Evolutionary conservation across 2,797 vertebrate species (phyloP).

Genomic region (Cichlasoma orientale): DNA sequence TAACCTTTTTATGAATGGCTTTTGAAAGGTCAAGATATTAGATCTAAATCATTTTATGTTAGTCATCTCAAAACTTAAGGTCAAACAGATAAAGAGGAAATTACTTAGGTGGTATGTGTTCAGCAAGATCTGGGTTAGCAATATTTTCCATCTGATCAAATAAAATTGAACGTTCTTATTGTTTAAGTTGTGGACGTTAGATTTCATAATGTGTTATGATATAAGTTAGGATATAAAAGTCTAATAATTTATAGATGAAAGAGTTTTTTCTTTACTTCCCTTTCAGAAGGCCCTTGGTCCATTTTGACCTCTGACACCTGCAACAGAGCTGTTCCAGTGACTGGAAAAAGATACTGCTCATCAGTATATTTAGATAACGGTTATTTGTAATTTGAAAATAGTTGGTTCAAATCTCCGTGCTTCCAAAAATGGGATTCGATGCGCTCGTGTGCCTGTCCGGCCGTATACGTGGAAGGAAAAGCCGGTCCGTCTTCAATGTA

Average conservation of each 20-base stretch:
- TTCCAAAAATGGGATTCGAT: background rate
- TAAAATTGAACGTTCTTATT: conserved; percentile 18
- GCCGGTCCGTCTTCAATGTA: conserved; percentile 21
- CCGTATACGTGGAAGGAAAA: conserved; percentile 12
- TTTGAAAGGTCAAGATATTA: conserved; percentile 58
- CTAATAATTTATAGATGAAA: background rate
- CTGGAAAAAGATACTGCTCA: background rate
- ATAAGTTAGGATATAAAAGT: background rate
- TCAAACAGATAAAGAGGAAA: conserved; percentile 48
- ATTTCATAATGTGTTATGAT: background rate
- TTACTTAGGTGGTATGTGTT: conserved; percentile 44
- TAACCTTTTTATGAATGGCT: conserved; percentile 54
- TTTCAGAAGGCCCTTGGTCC: background rate
- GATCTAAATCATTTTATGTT: conserved; percentile 52
- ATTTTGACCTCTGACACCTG: background rate
- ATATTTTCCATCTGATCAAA: conserved; percentile 18
- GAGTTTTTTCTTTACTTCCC: background rate
- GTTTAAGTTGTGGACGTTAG: conserved; percentile 12
- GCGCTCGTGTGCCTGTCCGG: background rate
- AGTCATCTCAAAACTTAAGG: conserved; percentile 43
- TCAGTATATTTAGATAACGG: background rate
- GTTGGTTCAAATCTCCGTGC: background rate
- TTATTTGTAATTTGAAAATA: background rate
- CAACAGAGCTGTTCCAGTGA: background rate
- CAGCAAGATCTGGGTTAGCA: conserved; percentile 10